Evolutionary conservation across 2,797 vertebrate genomes (phyloP).

Genomic region (Orestias chungarensis): DNA sequence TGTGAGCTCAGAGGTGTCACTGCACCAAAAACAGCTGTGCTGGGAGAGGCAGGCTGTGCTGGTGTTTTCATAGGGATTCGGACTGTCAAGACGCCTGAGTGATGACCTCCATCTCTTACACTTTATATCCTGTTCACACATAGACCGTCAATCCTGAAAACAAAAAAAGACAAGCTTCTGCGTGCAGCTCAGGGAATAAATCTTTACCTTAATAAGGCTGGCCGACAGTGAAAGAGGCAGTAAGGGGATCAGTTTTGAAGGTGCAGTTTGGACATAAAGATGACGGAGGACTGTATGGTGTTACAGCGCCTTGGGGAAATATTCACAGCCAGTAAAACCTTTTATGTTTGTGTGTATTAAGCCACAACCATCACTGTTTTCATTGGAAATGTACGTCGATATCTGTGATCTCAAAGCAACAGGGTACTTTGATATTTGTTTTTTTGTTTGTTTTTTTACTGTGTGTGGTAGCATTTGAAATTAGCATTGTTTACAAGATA

Average conservation of each 20-base stretch:
- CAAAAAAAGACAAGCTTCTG: conserved; percentile 33
- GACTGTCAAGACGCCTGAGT: conserved; percentile 51
- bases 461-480: not conserved
- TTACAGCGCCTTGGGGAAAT: conserved; percentile 8
- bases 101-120: conserved; percentile 51
- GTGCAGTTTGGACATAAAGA: conserved; percentile 42
- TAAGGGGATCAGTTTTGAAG: conserved; percentile 18
- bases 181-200: conserved; percentile 31
- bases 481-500: not conserved
- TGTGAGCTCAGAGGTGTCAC: conserved; percentile 24
- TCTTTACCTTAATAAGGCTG: conserved; percentile 29
- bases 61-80: conserved; percentile 51
- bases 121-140: conserved; percentile 40
- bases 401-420: not conserved
- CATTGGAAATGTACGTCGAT: not conserved
- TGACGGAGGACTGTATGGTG: conserved; percentile 25
- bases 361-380: not conserved
- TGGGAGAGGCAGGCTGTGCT: conserved; percentile 15
- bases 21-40: conserved; percentile 45
- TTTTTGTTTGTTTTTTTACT: no score
- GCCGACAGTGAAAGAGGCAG: conserved; percentile 8
- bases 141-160: conserved; percentile 25
- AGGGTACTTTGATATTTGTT: no score
- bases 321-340: not conserved
- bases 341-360: not conserved